Conservation (phyloP, 2,113 vertebrate genomes). For the Peucedramus taeniatus region DNA sequence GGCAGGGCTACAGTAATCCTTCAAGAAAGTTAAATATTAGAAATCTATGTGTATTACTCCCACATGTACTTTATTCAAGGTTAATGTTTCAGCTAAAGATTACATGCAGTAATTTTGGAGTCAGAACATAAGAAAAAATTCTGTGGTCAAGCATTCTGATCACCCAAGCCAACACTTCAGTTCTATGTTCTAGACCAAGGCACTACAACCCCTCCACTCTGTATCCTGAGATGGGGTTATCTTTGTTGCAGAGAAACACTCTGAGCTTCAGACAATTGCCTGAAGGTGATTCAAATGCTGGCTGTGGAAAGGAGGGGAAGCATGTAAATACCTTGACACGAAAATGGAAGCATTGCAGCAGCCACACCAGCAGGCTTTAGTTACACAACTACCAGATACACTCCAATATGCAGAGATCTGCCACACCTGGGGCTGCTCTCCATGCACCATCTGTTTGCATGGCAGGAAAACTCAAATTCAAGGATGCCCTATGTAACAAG, state of each 20-base stretch:
- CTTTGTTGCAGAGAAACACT: background rate
- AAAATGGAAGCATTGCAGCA: background rate
- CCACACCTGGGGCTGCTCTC: background rate
- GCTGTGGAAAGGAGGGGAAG: background rate
- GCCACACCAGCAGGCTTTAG: background rate
- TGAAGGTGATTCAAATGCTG: background rate
- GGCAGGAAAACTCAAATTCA: background rate
- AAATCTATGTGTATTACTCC: background rate
- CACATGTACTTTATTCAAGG: background rate
- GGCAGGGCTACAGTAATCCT: background rate
- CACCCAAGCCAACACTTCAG: background rate
- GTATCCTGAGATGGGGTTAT: background rate
- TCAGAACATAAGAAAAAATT: background rate
- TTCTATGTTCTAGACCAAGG: background rate
- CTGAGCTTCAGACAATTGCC: background rate
- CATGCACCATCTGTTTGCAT: background rate
- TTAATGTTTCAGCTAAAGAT: background rate
- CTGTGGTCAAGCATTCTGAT: background rate
- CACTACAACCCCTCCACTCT: background rate
- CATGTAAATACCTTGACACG: background rate
- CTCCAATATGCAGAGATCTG: background rate
- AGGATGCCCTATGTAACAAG: accelerated
- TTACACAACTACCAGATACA: background rate
- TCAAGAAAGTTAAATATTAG: background rate
- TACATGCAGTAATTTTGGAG: background rate